Percentiles rank a stretch among this genome's conserved stretches.
Conservation (phyloP, 2,797 vertebrate species). For the Phoebastria nigripes region DNA sequence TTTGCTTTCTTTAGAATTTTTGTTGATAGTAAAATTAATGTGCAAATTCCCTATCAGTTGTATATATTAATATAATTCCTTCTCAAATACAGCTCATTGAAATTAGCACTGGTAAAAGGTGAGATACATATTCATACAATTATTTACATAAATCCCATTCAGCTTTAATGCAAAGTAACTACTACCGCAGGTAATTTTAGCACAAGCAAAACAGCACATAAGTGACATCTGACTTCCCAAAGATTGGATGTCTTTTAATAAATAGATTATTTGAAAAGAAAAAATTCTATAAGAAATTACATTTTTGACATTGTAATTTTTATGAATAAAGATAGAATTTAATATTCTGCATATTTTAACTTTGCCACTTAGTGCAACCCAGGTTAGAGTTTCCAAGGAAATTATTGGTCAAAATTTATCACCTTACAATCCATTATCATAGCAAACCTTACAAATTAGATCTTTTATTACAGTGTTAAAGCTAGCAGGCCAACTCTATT, state of each 20-base stretch:
- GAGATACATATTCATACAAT: conserved; percentile 59
- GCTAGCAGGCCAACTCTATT: neutral
- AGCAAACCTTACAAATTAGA: neutral
- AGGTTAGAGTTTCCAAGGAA: conserved; percentile 44
- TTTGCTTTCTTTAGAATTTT: conserved; percentile 41
- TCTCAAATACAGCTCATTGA: conserved; percentile 39
- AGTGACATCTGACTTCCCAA: conserved; percentile 24
- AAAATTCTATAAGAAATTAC: conserved; percentile 23
- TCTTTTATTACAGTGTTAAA: neutral
- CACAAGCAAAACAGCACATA: conserved; percentile 25
- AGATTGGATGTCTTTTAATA: neutral
- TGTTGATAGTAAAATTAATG: conserved; percentile 51
- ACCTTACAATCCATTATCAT: conserved; percentile 24
- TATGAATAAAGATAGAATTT: conserved; percentile 50
- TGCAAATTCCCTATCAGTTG: conserved; percentile 47
- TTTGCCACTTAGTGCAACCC: conserved; percentile 30
- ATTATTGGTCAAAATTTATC: conserved; percentile 52
- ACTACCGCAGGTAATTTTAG: conserved; percentile 29
- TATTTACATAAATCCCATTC: conserved; percentile 57
- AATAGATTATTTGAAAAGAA: neutral
- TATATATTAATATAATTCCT: conserved; percentile 55
- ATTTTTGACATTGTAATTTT: conserved; percentile 41
- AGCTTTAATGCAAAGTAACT: conserved; percentile 40
- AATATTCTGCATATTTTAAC: conserved; percentile 41
- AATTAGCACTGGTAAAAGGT: conserved; percentile 41